phyloP scores from a whole-genome alignment of 2,888 invertebrate genomes.

The Chymomyza amoena region DNA sequence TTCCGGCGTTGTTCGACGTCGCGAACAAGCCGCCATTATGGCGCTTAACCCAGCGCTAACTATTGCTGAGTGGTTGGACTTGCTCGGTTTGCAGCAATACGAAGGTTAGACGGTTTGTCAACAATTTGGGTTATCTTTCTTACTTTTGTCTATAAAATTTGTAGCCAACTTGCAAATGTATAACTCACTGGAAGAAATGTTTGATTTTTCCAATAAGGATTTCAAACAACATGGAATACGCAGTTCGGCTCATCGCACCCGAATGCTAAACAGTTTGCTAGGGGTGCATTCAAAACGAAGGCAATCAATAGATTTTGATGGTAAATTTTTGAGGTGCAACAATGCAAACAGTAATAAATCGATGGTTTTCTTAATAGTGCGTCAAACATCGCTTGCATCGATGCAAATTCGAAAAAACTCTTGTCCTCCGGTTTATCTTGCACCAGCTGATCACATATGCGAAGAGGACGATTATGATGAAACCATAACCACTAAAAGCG shows the following conservation, averaged over 20 bases:
- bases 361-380: constrained; percentile 23
- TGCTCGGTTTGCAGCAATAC: constrained; percentile 82
- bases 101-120: constrained; percentile 58
- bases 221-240: constrained; percentile 82
- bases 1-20: constrained; percentile 68
- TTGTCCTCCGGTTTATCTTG: constrained; percentile 60
- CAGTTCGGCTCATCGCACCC: constrained; percentile 83
- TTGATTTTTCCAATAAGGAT: constrained; percentile 79
- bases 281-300: constrained; percentile 82
- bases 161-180: constrained; percentile 66
- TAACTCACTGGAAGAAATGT: constrained; percentile 66
- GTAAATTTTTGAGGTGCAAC: constrained; percentile 31
- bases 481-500: constrained; percentile 51
- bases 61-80: constrained; percentile 82
- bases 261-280: constrained; percentile 83
- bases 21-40: constrained; percentile 70
- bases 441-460: constrained; percentile 31
- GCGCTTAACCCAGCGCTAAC: constrained; percentile 80
- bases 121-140: constrained; percentile 11
- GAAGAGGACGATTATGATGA: constrained; percentile 41
- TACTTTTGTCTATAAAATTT: constrained; percentile 7
- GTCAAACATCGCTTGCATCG: constrained; percentile 33
- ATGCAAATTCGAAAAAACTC: constrained; percentile 63
- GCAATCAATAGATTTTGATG: constrained; percentile 79
- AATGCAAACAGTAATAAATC: not conserved